phyloP scores from a whole-genome alignment of 2,113 vertebrate genomes.

The Sus scrofa region T2T-Sscrofa CM000814.6:91557501-91558000 shows the following conservation, averaged over 20 bases:
- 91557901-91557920: conserved; percentile 36
- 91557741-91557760: conserved; percentile 91
- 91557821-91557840: conserved; percentile 35
- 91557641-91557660: conserved; percentile 64
- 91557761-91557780: conserved; percentile 61
- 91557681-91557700: conserved; percentile 99
- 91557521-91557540: conserved; percentile 36
- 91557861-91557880: background rate
- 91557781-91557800: conserved; percentile 49
- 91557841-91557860: conserved; percentile 51
- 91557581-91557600: background rate
- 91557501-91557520: background rate
- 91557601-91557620: conserved; percentile 56
- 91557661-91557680: conserved; percentile 98
- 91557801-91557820: conserved; percentile 21
- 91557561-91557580: background rate
- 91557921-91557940: conserved; percentile 57
- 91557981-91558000: background rate
- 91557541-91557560: background rate
- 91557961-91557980: background rate
- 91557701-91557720: conserved; percentile 98
- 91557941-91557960: conserved; percentile 29
- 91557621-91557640: conserved; percentile 40
- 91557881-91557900: background rate
- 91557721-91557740: conserved; percentile 99